phyloP scores from a whole-genome alignment of 2,113 vertebrate genomes.

The Rattus norvegicus region GRCr8 NC_086022.1:22566501-22567000 shows the following conservation, averaged over 20 bases:
- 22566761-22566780: background rate
- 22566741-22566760: background rate
- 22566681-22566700: background rate
- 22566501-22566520: background rate
- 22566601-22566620: background rate
- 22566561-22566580: constrained; percentile 28
- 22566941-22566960: background rate
- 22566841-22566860: background rate
- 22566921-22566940: background rate
- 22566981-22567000: background rate
- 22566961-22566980: background rate
- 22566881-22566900: background rate
- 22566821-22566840: background rate
- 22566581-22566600: background rate
- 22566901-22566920: background rate
- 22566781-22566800: background rate
- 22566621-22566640: constrained; percentile 1
- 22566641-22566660: background rate
- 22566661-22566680: background rate
- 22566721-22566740: background rate
- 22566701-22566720: background rate
- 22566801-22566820: background rate
- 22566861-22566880: background rate
- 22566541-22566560: background rate
- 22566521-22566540: background rate